phyloP scores from a whole-genome alignment of 2,113 vertebrate species.

The Tupaia tana region DNA sequence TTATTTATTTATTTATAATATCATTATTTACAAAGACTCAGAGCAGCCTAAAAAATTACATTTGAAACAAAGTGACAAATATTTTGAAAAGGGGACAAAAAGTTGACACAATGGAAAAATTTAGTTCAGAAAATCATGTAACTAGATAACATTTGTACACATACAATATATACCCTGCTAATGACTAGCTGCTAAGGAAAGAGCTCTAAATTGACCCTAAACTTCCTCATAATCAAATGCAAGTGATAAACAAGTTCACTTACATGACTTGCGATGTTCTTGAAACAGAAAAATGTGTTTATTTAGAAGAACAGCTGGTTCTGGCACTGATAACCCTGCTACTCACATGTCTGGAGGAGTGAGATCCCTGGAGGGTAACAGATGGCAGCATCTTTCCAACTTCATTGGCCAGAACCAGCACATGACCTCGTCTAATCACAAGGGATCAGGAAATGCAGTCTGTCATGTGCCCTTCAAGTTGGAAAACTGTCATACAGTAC shows the following conservation, averaged over 20 bases:
- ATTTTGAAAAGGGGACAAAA: background rate
- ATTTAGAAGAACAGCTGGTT: background rate
- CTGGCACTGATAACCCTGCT: background rate
- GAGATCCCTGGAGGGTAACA: background rate
- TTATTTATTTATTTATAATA: background rate
- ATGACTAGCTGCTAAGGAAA: background rate
- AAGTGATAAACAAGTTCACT: background rate
- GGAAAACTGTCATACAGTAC: background rate
- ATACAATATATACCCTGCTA: background rate
- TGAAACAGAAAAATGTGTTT: background rate
- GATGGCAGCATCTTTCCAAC: background rate
- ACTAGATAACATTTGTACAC: background rate
- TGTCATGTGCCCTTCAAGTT: background rate
- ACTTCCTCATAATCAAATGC: background rate
- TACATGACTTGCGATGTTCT: background rate
- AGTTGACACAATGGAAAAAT: background rate
- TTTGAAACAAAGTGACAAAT: constrained; percentile 24
- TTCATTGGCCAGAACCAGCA: background rate
- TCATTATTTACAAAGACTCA: constrained; percentile 22
- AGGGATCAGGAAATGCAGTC: background rate
- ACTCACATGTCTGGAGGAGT: background rate
- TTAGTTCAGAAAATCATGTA: background rate
- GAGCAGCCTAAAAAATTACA: background rate
- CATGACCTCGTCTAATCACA: background rate
- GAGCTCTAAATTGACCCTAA: background rate